phyloP scores from a whole-genome alignment of 2,113 vertebrate species.

The Rhinichthys klamathensis region DNA sequence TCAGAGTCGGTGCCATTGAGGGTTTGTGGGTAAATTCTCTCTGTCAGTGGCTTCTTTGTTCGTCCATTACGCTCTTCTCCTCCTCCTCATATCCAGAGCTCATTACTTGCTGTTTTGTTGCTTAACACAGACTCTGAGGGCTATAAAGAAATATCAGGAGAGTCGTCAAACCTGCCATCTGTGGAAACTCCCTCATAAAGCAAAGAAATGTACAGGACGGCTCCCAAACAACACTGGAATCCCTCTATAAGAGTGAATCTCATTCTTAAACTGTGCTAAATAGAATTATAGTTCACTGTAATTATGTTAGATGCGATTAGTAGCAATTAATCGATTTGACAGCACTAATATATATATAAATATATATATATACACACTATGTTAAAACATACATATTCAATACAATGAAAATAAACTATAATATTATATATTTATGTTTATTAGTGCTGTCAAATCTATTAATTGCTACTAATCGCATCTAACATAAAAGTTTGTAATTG shows the following conservation, averaged over 20 bases:
- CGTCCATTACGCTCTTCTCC: slow-evolving; percentile 56
- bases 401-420: no score
- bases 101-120: neutral
- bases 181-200: slow-evolving; percentile 8
- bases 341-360: no score
- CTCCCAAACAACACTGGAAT: neutral
- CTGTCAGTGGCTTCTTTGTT: slow-evolving; percentile 42
- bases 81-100: slow-evolving; percentile 58
- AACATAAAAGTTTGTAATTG: no score
- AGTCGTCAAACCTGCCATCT: slow-evolving; percentile 7
- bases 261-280: neutral
- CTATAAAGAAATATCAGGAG: slow-evolving; percentile 22
- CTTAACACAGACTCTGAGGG: slow-evolving; percentile 16
- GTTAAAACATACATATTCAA: no score
- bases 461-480: no score
- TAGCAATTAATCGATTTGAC: no score
- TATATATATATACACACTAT: no score
- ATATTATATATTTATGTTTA: no score
- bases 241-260: neutral
- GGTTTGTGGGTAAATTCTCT: slow-evolving; percentile 73
- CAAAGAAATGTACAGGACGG: neutral
- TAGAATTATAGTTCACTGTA: neutral
- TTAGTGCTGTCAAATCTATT: no score
- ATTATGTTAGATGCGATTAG: no score
- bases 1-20: slow-evolving; percentile 63